Percentiles rank a stretch among this genome's conserved stretches.
phyloP scores from a whole-genome alignment of 2,113 vertebrate genomes.

The Rhineura floridana region DNA sequence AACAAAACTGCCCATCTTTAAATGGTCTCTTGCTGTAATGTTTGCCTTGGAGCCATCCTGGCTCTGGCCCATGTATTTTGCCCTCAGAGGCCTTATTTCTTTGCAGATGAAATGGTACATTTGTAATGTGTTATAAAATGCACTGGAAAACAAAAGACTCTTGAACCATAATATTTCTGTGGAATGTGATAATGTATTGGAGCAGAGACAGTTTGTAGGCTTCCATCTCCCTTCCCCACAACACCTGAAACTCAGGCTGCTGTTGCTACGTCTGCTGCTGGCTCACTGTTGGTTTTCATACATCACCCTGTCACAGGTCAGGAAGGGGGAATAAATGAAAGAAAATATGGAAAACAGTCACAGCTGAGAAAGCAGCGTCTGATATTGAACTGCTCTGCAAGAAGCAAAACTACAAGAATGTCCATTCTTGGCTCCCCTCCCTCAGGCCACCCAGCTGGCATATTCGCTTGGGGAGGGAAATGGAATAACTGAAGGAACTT shows the following conservation, averaged over 20 bases:
- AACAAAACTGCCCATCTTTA: background rate
- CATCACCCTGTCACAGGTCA: constrained; percentile 57
- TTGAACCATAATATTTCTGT: constrained; percentile 54
- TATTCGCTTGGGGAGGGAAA: background rate
- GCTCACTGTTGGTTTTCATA: constrained; percentile 65
- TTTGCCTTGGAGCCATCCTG: constrained; percentile 5
- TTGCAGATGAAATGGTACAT: constrained; percentile 44
- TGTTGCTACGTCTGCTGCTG: constrained; percentile 60
- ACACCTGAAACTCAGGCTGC: constrained; percentile 70
- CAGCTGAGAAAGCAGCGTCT: constrained; percentile 42
- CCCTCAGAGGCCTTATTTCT: constrained; percentile 40
- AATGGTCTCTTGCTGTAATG: background rate
- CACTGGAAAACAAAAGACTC: constrained; percentile 25
- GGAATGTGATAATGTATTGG: constrained; percentile 56
- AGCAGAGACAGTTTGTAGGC: constrained; percentile 62
- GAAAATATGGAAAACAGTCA: constrained; percentile 28
- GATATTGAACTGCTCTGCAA: constrained; percentile 54
- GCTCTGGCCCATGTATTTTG: constrained; percentile 17
- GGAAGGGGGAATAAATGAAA: constrained; percentile 42
- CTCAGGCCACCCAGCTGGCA: too few species aligned
- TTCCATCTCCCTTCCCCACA: constrained; percentile 34
- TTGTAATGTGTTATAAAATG: constrained; percentile 47
- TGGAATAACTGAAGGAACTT: background rate
- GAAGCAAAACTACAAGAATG: constrained; percentile 45
- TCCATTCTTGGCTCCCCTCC: constrained; percentile 17